Percentiles rank a stretch among this genome's conserved stretches.
Conservation (phyloP, 2,888 invertebrate genomes). For the Drosophila infuscata region DNA sequence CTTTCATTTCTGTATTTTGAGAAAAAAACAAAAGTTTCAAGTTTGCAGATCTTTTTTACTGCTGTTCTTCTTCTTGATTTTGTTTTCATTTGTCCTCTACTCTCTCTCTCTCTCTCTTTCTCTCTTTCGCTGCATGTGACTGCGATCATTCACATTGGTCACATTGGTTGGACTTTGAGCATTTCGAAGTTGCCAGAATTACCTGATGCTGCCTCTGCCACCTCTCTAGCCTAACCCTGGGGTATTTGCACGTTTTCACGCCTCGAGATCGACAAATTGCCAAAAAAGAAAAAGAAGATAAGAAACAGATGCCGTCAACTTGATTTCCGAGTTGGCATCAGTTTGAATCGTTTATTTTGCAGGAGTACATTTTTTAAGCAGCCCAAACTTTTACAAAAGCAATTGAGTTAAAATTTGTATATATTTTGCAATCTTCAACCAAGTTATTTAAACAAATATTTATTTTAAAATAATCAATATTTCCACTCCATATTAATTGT, state of each 20-base stretch:
- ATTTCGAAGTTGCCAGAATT: constrained; percentile 42
- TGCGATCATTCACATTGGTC: constrained; percentile 41
- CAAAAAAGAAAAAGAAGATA: constrained; percentile 27
- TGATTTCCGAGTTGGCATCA: constrained; percentile 39
- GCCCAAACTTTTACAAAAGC: neutral
- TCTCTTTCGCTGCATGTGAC: constrained; percentile 20
- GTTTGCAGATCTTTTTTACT: constrained; percentile 40
- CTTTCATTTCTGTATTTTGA: neutral
- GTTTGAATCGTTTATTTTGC: constrained; percentile 8
- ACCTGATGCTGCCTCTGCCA: constrained; percentile 7
- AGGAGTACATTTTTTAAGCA: neutral
- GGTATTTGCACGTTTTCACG: constrained; percentile 22
- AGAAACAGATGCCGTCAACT: constrained; percentile 20
- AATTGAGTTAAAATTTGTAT: neutral
- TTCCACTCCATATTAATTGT: neutral
- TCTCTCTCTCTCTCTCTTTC: neutral
- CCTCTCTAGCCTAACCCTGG: neutral
- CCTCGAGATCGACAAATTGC: constrained; percentile 30
- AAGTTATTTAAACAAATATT: neutral
- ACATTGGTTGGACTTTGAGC: constrained; percentile 40
- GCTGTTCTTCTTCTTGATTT: constrained; percentile 1
- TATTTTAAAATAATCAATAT: neutral
- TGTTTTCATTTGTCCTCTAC: constrained; percentile 18
- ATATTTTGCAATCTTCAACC: neutral
- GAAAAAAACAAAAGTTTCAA: constrained; percentile 54